Base-by-base conservation (phyloP, 2,888 invertebrate species). In the Pegoplata infirma region DNA sequence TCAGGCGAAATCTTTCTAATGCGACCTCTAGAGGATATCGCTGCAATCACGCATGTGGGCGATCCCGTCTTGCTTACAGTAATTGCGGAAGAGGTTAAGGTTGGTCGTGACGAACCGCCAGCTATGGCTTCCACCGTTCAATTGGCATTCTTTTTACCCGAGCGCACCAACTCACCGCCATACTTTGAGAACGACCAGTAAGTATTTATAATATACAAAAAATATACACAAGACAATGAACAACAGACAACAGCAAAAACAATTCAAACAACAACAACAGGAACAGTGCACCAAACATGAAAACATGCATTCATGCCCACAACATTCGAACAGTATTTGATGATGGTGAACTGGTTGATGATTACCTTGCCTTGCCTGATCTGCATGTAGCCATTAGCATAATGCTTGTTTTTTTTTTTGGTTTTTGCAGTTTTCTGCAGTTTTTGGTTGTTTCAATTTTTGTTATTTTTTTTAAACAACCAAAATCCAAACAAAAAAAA, bases 51-150 rank as follows among this genome's bases (percentile, higher is more conserved):
- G 14, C 94, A 94, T 85, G 93, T 94, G n/a, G 94, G 95, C 61
- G 94, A 95, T 69, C 96, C 97, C 2, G 94, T 97, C 69, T 91
- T 96, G 58, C 91, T 97, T 79, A 95, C 94, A 1, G 94, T 97
- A 63, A 93, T 96, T 59, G 97, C 97, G 3, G 96, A 96, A 88
- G 97, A 97, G 90, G 94, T 97, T 77, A 92, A 94, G 82, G 90
- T 93, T 80, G 92, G 92, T 73, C 91, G 94, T 80, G 92, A 93
- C 80, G 95, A 95, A 83, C 94, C 93, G 10, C 94, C 94, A 81
- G 94, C 95, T 19, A 94, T 95, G 91, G 94, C 95, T 21, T 93
- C 95, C 1, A 94, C 94, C 0, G 95, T 95, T 5, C 95, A 95
- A 86, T 91, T 97, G 71, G 97, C 96, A 10, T 93, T 97, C 82